Percentiles rank a stretch among this genome's conserved stretches.
Conservation (phyloP, 1,140 invertebrate species). For the Globodera rostochiensis region DNA sequence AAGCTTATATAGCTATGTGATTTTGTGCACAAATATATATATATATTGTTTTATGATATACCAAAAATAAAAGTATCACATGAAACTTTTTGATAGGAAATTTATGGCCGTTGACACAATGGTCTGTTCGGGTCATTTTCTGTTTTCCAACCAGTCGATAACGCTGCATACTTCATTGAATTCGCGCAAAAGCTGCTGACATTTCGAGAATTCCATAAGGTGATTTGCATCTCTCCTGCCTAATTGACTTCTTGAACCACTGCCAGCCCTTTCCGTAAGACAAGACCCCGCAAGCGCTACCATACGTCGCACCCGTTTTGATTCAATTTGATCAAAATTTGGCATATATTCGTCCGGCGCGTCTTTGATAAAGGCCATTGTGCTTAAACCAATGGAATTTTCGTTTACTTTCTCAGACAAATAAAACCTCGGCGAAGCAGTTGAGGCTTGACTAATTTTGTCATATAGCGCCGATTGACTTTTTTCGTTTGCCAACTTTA, state of each 20-base stretch:
- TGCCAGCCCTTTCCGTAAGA: not conserved
- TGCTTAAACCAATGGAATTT: not conserved
- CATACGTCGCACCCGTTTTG: not conserved
- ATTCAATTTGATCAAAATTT: not conserved
- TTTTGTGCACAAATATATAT: too few relatives aligned
- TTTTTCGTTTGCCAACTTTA: conserved; percentile 25
- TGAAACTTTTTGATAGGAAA: not conserved
- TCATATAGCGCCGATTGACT: not conserved
- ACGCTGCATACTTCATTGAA: not conserved
- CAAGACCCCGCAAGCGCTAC: not conserved
- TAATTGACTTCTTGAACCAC: not conserved
- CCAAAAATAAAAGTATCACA: not conserved
- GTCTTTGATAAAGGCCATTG: not conserved
- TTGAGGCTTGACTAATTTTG: not conserved
- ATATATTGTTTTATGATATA: too few relatives aligned
- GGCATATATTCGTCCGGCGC: conserved; percentile 1
- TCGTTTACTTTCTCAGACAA: not conserved
- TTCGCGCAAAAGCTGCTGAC: conserved; percentile 10
- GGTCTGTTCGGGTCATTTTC: not conserved
- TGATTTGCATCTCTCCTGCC: not conserved
- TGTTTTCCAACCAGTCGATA: not conserved
- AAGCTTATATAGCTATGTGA: too few relatives aligned
- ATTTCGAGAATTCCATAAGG: not conserved
- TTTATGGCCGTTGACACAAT: not conserved
- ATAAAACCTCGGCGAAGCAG: not conserved